Evolutionary conservation across 2,888 invertebrate genomes (phyloP), one percentile per base, ranked within the genome.

Genomic region (Incurvaria masculella): DNA sequence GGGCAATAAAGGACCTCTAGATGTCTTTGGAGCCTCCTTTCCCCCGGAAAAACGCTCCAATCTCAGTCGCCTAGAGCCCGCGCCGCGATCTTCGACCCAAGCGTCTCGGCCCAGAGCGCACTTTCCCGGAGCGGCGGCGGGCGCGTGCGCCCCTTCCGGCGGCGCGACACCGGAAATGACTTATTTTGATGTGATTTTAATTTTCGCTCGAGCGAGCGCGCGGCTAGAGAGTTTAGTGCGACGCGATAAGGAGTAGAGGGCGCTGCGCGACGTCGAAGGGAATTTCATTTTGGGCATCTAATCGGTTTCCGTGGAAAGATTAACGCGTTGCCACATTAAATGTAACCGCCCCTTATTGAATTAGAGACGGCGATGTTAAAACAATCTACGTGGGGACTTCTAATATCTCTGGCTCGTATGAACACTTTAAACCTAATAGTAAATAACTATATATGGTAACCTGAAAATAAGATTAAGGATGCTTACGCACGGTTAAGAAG

Each of bases 311-410:
- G 65, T 62, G 60, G 58, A 61, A 60, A 71, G 73, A 74, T 76
- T 74, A 75, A 74, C 69, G 66, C 65, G 63, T 64, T 58, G 70
- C 68, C 66, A 68, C 72, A 68, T 72, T 69, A 76, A 75, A 72
- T 74, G 72, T 75, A 70, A 73, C 69, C 75, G 72, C 73, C 62
- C 68, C 69, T 72, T 72, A 75, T 76, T 76, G 72, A 71, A 76
- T 78, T 76, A 74, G 75, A 76, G 69, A 69, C 62, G 64, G 69
- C 66, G 68, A 69, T 69, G 71, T 73, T 72, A 74, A 72, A 72
- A 71, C 74, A 68, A 70, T 73, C 69, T 73, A 3, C 33, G 33
- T 8, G 14, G 33, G 23, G 23, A 5, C 6, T 23, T 23, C 10
- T 23, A 23, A 5, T 23, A 6, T 23, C 23, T 6, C 23, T 10